phyloP scores from a whole-genome alignment of 2,113 vertebrate species.

The Anolis carolinensis region DNA sequence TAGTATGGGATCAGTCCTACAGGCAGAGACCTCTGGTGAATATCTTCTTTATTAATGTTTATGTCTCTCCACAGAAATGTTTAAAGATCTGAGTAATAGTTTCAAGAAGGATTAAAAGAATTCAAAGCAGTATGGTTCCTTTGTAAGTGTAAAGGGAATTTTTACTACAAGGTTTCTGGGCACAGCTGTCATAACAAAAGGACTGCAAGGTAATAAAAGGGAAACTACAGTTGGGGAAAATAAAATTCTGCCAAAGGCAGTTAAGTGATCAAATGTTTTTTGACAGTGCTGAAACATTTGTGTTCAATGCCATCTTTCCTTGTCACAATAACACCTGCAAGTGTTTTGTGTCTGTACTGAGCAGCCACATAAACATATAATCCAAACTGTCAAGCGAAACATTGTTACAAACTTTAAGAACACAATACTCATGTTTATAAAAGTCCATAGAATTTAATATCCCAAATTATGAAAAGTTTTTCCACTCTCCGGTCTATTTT shows the following conservation, averaged over 20 bases:
- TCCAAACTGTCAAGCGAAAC: not conserved
- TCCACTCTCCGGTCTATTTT: not conserved
- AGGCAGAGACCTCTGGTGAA: not conserved
- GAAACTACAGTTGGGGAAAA: not conserved
- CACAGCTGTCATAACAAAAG: not conserved
- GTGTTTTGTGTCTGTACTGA: not conserved
- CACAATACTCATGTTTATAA: not conserved
- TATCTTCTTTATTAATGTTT: not conserved
- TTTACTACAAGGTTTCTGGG: not conserved
- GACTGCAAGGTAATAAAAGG: not conserved
- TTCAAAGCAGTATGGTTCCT: not conserved
- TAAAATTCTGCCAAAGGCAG: slow-evolving; percentile 10
- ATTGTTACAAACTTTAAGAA: not conserved
- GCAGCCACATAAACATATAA: not conserved
- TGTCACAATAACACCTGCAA: not conserved
- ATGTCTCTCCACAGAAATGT: not conserved
- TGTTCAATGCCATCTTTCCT: not conserved
- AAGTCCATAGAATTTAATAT: not conserved
- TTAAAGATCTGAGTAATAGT: not conserved
- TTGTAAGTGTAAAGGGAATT: slow-evolving; percentile 1
- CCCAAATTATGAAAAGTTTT: not conserved
- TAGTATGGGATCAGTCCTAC: not conserved
- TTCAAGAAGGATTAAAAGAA: not conserved
- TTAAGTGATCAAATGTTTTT: slow-evolving; percentile 1
- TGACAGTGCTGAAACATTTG: not conserved